Base-by-base conservation (phyloP, 2,888 invertebrate species). In the Pandemis corylana region DNA sequence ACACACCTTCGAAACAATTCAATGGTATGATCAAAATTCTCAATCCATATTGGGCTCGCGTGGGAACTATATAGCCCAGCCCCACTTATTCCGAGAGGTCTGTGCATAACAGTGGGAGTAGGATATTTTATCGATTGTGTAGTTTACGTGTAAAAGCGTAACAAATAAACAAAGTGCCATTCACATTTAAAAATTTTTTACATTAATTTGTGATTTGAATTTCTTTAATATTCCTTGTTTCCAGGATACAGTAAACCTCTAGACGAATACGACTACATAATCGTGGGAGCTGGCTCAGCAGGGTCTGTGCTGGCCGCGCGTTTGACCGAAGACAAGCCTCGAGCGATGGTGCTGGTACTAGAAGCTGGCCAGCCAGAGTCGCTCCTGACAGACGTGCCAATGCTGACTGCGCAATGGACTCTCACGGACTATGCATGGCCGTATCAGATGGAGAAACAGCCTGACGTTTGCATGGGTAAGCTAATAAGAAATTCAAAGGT, bases 221-320 rank as follows among this genome's bases (percentile, higher is more conserved):
- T 51, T 51, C n/a, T n/a, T 1, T 6, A 5, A 2, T 51, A 9
- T 20, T 28, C 28, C 28, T 36, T 36, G 28, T 63, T 85, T 87
- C 2, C 82, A 91, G 92, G 90, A 46, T 87, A 80, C 76, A 81
- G 79, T 3, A 79, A 81, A 75, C 86, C 90, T 0, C 80, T 90
- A 15, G 90, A 93, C 5, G 94, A 94, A 85, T 96, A 96, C 84
- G 96, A 97, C 82, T 97, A 96, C 80, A 91, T 96, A 5, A 91
- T 96, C 36, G 93, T 97, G 0, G 97, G 97, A 0, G 96, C 96
- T 0, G 97, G 97, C 0, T 95, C 96, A 0, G 96, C 96, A 0
- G 97, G 97, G 0, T 95, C 96, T 0, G 96, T 96, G 0, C 82
- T 97, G 10, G 97, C 97, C 0, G 95, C 96, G 79, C 94, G 97